These are phyloP conservation scores for Ephestia elutella DNA, from an alignment of 1,140 invertebrate species.

Conservation along the genomic window DNA sequence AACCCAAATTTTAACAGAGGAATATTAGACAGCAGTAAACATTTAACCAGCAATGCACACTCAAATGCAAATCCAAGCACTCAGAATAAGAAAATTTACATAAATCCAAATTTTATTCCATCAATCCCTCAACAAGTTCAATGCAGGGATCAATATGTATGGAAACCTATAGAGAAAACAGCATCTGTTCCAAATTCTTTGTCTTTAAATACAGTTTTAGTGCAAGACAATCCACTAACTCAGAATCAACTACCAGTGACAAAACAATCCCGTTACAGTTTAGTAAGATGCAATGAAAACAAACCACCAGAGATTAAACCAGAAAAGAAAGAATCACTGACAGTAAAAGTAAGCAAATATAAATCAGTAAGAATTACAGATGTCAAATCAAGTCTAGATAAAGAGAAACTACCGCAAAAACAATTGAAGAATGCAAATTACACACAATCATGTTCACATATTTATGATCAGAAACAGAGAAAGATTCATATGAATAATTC, in stretches of 20 bases:
- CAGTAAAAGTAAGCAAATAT: conserved; percentile 54
- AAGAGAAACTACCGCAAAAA: not conserved
- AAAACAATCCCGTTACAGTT: conserved; percentile 38
- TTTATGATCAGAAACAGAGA: not conserved
- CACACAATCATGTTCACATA: not conserved
- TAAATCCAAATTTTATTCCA: conserved; percentile 59
- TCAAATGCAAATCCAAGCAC: conserved; percentile 33
- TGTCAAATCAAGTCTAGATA: conserved; percentile 26
- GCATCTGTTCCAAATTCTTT: not conserved
- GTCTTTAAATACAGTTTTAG: not conserved
- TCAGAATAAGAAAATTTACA: conserved; percentile 44
- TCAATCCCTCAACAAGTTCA: conserved; percentile 7
- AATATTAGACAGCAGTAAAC: conserved; percentile 14
- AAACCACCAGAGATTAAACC: not conserved
- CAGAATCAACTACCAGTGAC: not conserved
- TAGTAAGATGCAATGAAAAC: conserved; percentile 33
- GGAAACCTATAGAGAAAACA: not conserved
- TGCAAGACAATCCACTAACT: not conserved
- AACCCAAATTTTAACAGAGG: conserved; percentile 57
- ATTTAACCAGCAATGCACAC: conserved; percentile 23
- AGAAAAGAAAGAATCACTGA: conserved; percentile 18
- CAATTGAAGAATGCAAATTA: not conserved
- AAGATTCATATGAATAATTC: not conserved
- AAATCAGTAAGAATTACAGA: conserved; percentile 40
- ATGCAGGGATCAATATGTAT: not conserved